These are phyloP conservation scores for Rutpela maculata DNA, from an alignment of 2,888 invertebrate genomes.

Conservation along the genomic window DNA sequence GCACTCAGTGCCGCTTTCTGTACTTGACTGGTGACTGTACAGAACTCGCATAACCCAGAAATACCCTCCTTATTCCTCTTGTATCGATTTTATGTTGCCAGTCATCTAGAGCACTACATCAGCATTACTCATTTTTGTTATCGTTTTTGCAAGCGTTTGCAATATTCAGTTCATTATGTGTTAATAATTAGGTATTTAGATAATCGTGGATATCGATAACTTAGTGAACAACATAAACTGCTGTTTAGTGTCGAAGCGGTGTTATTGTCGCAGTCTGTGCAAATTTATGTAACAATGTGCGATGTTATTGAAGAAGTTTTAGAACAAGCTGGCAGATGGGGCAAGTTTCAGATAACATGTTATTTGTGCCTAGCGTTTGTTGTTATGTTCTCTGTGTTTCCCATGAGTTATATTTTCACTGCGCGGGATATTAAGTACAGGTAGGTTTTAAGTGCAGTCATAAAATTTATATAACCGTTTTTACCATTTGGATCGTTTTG, in stretches of 20 bases:
- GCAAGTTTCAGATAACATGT: constrained; percentile 72
- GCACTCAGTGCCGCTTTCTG: no score
- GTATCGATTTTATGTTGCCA: background rate
- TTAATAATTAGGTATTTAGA: no score
- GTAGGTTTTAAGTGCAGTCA: constrained; percentile 47
- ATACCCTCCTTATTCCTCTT: background rate
- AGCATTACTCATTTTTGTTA: background rate
- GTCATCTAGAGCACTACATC: background rate
- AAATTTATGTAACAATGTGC: constrained; percentile 18
- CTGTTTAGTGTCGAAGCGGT: background rate
- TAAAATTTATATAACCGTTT: no score
- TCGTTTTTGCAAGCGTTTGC: no score
- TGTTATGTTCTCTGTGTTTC: constrained; percentile 62
- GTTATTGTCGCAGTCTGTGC: background rate
- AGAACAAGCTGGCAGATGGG: constrained; percentile 72
- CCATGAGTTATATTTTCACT: constrained; percentile 65
- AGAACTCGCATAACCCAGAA: no score
- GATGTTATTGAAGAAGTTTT: constrained; percentile 48
- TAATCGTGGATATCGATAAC: background rate
- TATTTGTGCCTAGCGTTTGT: constrained; percentile 61
- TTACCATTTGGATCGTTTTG: no score
- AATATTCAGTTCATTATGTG: no score
- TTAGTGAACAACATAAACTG: background rate
- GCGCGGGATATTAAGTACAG: constrained; percentile 65
- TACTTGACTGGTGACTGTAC: no score